A percentile compares a stretch with the other conserved stretches of the same genome.
phyloP scores from a whole-genome alignment of 2,888 invertebrate species.

The Labia minor region DNA sequence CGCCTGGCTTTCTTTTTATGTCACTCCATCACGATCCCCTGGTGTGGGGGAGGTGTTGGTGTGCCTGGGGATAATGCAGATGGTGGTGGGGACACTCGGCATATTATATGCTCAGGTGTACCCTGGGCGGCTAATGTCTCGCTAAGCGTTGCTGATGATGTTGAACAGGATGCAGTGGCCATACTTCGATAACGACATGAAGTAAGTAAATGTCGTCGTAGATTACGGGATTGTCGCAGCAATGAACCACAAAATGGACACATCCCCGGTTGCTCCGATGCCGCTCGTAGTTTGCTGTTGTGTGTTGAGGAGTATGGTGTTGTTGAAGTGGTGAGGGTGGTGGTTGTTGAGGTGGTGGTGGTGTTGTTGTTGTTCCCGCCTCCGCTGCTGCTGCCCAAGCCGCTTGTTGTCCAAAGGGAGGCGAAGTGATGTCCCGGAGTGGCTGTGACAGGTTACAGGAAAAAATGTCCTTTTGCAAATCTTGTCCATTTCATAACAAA shows the following conservation, averaged over 20 bases:
- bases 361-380: slow-evolving; percentile 25
- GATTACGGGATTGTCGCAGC: slow-evolving; percentile 47
- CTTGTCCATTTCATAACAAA: background rate
- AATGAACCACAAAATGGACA: slow-evolving; percentile 50
- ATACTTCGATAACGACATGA: slow-evolving; percentile 36
- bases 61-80: slow-evolving; percentile 13
- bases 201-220: slow-evolving; percentile 44
- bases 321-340: background rate
- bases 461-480: slow-evolving; percentile 13
- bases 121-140: background rate
- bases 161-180: background rate
- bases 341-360: too few species aligned
- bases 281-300: slow-evolving; percentile 37
- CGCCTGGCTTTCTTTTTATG: too few species aligned
- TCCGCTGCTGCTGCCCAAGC: slow-evolving; percentile 24
- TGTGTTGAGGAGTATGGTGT: background rate
- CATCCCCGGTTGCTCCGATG: slow-evolving; percentile 49
- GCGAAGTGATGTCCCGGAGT: slow-evolving; percentile 3
- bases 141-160: slow-evolving; percentile 17
- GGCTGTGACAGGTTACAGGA: slow-evolving; percentile 13
- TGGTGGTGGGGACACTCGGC: slow-evolving; percentile 21
- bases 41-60: background rate
- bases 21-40: background rate
- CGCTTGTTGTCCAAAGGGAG: slow-evolving; percentile 24
- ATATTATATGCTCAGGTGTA: slow-evolving; percentile 23